These are phyloP conservation scores for Cepaea nemoralis DNA, from an alignment of 1,140 invertebrate species.

Conservation along the genomic window DNA sequence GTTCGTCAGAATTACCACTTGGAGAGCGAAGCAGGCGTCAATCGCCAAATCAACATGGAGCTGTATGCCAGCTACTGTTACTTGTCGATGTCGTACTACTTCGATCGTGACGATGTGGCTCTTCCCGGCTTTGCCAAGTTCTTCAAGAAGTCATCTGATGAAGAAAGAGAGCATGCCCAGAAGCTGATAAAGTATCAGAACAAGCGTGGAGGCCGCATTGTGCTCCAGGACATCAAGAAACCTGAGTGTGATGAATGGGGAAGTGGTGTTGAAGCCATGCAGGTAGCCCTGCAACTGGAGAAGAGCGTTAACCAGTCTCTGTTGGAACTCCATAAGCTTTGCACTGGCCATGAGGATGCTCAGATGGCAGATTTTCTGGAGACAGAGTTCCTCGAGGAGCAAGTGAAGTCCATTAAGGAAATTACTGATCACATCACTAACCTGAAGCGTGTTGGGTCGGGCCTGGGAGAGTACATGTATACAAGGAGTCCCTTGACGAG, in stretches of 20 bases:
- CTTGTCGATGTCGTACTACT: slow-evolving; percentile 85
- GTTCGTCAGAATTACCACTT: slow-evolving; percentile 83
- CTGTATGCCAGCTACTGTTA: slow-evolving; percentile 88
- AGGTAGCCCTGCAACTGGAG: slow-evolving; percentile 82
- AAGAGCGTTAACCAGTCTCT: slow-evolving; percentile 85
- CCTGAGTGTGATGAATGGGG: slow-evolving; percentile 79
- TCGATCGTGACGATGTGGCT: slow-evolving; percentile 85
- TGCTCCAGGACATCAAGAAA: slow-evolving; percentile 65
- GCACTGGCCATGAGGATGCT: slow-evolving; percentile 77
- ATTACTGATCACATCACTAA: slow-evolving; percentile 76
- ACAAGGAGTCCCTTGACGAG: slow-evolving; percentile 72
- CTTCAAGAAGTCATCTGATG: slow-evolving; percentile 81
- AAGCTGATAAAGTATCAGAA: slow-evolving; percentile 85
- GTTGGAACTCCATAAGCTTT: slow-evolving; percentile 80
- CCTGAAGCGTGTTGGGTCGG: slow-evolving; percentile 76
- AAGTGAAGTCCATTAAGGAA: slow-evolving; percentile 78
- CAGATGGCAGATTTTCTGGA: slow-evolving; percentile 49
- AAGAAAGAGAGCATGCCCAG: slow-evolving; percentile 84
- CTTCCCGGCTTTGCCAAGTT: slow-evolving; percentile 80
- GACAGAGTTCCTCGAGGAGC: slow-evolving; percentile 75
- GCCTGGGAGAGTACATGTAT: slow-evolving; percentile 78
- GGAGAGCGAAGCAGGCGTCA: slow-evolving; percentile 83
- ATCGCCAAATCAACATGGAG: slow-evolving; percentile 92
- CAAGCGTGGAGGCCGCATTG: slow-evolving; percentile 82
- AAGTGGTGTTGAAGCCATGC: slow-evolving; percentile 79